These are phyloP conservation scores for Simalia tracyae DNA, from an alignment of 2,797 vertebrate species.

Conservation along the genomic window DNA sequence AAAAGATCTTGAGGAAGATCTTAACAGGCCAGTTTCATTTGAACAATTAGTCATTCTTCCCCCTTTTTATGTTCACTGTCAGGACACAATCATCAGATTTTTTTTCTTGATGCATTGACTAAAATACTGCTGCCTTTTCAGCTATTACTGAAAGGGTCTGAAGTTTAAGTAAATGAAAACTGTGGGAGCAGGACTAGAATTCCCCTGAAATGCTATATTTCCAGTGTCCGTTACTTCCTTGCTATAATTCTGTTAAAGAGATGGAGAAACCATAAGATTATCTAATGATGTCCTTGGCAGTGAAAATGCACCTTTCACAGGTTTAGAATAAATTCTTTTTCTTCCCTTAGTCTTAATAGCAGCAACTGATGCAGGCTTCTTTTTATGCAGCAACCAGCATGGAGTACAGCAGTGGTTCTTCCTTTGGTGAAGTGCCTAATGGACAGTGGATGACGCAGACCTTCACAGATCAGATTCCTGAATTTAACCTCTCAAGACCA, in stretches of 20 bases:
- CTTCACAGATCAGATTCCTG: constrained; percentile 85
- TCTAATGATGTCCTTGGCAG: background rate
- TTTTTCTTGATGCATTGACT: background rate
- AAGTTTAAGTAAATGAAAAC: background rate
- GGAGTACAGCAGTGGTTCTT: constrained; percentile 55
- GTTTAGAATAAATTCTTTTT: background rate
- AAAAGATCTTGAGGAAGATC: background rate
- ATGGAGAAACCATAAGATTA: background rate
- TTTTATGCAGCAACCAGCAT: constrained; percentile 62
- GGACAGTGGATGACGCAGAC: constrained; percentile 88
- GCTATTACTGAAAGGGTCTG: background rate
- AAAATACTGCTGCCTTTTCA: background rate
- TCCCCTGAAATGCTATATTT: background rate
- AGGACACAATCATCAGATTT: background rate
- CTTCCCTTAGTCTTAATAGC: background rate
- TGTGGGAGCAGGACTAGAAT: background rate
- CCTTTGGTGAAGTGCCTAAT: constrained; percentile 76
- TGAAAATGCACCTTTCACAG: background rate
- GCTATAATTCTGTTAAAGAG: background rate
- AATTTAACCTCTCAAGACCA: constrained; percentile 69
- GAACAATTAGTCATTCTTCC: background rate
- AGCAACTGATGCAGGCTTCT: constrained; percentile 13
- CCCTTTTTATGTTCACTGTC: background rate
- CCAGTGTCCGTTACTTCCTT: too few species aligned
- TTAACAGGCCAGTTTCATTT: background rate